Evolutionary conservation across 2,888 invertebrate genomes (phyloP), one percentile per base, ranked within the genome.

Genomic region (Drosophila monieri): DNA sequence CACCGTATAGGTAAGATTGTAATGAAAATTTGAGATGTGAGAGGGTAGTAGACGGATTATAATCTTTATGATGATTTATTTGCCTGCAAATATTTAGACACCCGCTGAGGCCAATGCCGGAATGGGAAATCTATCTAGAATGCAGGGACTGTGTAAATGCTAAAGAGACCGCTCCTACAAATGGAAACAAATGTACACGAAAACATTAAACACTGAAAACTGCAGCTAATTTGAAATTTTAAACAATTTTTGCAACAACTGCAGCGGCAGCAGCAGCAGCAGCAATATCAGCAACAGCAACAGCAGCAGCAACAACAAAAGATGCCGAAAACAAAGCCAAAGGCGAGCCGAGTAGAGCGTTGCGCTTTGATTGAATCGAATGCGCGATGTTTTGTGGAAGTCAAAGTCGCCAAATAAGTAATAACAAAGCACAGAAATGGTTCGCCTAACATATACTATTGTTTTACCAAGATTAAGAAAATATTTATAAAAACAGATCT

Each of bases 281-380:
- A 51, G 57, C n/a, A n/a, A n/a, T n/a, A n/a, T n/a, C 73, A 76
- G n/a, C n/a, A 35, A 61, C 74, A 72, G 70, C 62, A 51, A 37
- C 56, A 44, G 23, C 44, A 52, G 18, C 46, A 51, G 23, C 55
- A 54, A 72, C 78, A 78, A 78, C 78, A 81, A 83, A 85, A 76
- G 80, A 76, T 76, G 86, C 81, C 81, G 83, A 81, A 81, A 80
- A 78, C 76, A 66, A 84, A 76, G 65, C 66, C 71, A 67, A 71
- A 78, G 59, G 61, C 59, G 51, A 66, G 23, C 53, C 69, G 66
- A 69, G 72, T 62, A 61, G 68, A 78, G 73, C 71, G 86, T 80
- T 83, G 85, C 80, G 83, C 83, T 85, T 83, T 85, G 85, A 85
- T 83, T 83, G 86, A 78, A 80, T 79, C 66, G 77, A 85, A 86